These are phyloP conservation scores for Cephalopterus ornatus DNA, from an alignment of 2,113 vertebrate genomes.

Conservation along the genomic window DNA sequence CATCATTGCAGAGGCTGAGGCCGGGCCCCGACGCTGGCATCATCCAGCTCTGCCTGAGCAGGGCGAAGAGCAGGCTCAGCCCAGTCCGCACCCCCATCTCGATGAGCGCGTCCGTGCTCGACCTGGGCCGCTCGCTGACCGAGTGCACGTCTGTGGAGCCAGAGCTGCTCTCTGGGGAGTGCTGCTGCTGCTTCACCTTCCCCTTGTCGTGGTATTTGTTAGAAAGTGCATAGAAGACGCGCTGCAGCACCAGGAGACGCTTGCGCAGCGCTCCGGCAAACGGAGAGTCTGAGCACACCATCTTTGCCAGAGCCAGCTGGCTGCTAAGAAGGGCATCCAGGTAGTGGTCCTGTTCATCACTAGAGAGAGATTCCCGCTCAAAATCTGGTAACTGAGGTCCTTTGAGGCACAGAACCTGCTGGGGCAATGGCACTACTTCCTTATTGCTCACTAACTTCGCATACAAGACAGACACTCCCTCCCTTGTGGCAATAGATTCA, in stretches of 20 bases:
- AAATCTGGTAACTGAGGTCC: conserved; percentile 98
- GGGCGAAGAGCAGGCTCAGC: conserved; percentile 89
- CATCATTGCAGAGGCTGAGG: conserved; percentile 91
- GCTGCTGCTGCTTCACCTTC: conserved; percentile 94
- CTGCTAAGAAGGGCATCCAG: conserved; percentile 94
- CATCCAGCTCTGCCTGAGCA: conserved; percentile 96
- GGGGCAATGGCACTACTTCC: conserved; percentile 92
- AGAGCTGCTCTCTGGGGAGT: conserved; percentile 88
- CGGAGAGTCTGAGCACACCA: conserved; percentile 96
- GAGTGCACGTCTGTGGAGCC: conserved; percentile 89
- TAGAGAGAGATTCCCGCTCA: conserved; percentile 94
- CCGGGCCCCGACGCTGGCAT: conserved; percentile 80
- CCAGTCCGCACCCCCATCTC: conserved; percentile 97
- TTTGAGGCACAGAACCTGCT: conserved; percentile 96
- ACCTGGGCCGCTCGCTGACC: conserved; percentile 90
- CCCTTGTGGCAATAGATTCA: conserved; percentile 94
- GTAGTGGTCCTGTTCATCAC: conserved; percentile 98
- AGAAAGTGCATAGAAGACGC: conserved; percentile 96
- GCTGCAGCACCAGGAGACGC: conserved; percentile 91
- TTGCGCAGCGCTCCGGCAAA: conserved; percentile 93
- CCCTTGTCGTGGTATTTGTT: conserved; percentile 98
- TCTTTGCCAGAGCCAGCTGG: conserved; percentile 96
- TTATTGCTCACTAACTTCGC: conserved; percentile 94
- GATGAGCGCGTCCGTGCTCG: conserved; percentile 93
- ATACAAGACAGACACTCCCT: conserved; percentile 90